phyloP scores from a whole-genome alignment of 2,888 invertebrate species.

The Ophion ellenae region DNA sequence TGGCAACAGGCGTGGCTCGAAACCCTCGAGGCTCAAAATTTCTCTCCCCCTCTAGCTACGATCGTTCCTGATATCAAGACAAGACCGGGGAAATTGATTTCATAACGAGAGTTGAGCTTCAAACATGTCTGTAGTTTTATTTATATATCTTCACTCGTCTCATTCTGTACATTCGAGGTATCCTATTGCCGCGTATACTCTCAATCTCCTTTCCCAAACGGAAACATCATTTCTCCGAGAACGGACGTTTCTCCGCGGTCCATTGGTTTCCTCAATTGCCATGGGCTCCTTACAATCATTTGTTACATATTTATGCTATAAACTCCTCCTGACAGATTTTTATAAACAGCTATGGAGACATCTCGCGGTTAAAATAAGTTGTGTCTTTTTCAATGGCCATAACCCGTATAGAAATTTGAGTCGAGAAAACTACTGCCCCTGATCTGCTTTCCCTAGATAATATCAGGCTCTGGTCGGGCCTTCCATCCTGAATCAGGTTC shows the following conservation, averaged over 20 bases:
- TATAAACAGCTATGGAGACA: too few species aligned
- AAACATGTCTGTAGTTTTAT: slow-evolving; percentile 35
- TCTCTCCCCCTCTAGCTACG: slow-evolving; percentile 50
- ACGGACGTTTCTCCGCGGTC: background rate
- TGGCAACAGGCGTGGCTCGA: slow-evolving; percentile 77
- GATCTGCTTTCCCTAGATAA: too few species aligned
- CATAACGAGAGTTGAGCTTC: slow-evolving; percentile 48
- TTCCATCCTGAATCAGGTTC: too few species aligned
- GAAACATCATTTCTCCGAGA: background rate
- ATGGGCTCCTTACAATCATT: too few species aligned
- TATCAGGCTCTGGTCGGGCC: too few species aligned
- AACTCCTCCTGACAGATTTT: too few species aligned
- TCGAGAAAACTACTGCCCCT: too few species aligned
- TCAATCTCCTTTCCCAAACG: background rate
- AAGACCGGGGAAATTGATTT: slow-evolving; percentile 71
- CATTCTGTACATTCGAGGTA: slow-evolving; percentile 3
- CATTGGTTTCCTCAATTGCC: background rate
- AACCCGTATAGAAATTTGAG: too few species aligned
- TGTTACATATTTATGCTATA: too few species aligned
- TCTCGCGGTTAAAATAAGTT: too few species aligned
- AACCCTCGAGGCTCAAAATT: slow-evolving; percentile 42
- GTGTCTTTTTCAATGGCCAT: too few species aligned
- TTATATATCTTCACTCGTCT: slow-evolving; percentile 1
- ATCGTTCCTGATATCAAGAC: slow-evolving; percentile 62
- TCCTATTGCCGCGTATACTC: background rate